These are phyloP conservation scores for Digitonthophagus gazella DNA, from an alignment of 2,888 invertebrate species.

Conservation along the genomic window DNA sequence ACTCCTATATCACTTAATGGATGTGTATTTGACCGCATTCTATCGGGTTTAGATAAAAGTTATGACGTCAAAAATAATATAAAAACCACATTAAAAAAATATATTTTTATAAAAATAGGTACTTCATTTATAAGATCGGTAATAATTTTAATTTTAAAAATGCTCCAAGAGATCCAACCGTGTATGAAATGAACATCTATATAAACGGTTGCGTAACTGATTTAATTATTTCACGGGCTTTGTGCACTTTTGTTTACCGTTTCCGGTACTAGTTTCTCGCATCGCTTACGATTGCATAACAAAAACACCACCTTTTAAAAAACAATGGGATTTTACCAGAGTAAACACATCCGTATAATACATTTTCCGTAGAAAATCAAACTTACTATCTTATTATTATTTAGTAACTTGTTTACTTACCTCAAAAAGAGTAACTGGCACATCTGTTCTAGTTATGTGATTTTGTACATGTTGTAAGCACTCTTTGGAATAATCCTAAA, in stretches of 20 bases:
- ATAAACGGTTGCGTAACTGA: not conserved
- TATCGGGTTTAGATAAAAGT: not conserved
- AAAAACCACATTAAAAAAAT: not conserved
- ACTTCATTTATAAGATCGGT: not conserved
- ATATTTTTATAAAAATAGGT: too few species aligned
- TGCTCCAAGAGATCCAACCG: too few species aligned
- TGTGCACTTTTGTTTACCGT: not conserved
- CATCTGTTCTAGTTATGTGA: constrained; percentile 95
- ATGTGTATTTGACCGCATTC: not conserved
- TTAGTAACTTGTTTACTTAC: constrained; percentile 61
- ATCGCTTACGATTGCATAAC: not conserved
- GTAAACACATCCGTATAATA: not conserved
- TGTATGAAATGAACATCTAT: not conserved
- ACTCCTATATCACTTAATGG: too few species aligned
- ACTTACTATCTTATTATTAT: too few species aligned
- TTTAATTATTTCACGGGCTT: not conserved
- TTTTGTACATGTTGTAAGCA: constrained; percentile 97
- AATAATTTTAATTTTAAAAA: not conserved
- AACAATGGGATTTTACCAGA: not conserved
- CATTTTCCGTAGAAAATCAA: not conserved
- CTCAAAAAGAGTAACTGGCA: constrained; percentile 96
- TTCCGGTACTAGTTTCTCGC: not conserved
- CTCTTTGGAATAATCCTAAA: constrained; percentile 96
- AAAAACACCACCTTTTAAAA: not conserved
- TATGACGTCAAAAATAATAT: not conserved